A percentile compares a stretch with the other conserved stretches of the same genome.
Conservation (phyloP, 2,113 vertebrate species). For the Heteronetta atricapilla region DNA sequence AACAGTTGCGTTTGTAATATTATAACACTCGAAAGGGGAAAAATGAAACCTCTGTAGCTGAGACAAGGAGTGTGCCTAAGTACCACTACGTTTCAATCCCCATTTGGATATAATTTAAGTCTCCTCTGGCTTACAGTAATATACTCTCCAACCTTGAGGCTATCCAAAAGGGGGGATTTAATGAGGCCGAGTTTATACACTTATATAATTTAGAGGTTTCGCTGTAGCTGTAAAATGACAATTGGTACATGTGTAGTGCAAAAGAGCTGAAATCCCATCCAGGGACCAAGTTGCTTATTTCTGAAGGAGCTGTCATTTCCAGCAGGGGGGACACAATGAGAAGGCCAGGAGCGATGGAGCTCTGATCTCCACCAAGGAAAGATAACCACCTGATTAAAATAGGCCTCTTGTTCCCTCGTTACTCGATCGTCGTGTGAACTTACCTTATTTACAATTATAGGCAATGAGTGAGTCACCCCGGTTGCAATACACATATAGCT, state of each 20-base stretch:
- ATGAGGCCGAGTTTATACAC: slow-evolving; percentile 47
- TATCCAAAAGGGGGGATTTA: slow-evolving; percentile 5
- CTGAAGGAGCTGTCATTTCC: slow-evolving; percentile 86
- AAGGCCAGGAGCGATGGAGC: slow-evolving; percentile 78
- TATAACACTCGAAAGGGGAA: neutral
- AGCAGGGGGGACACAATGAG: slow-evolving; percentile 72
- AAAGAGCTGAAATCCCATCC: slow-evolving; percentile 87
- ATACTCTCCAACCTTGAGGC: slow-evolving; percentile 12
- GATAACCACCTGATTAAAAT: slow-evolving; percentile 92
- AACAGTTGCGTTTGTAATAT: slow-evolving; percentile 41
- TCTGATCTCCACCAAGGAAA: slow-evolving; percentile 89
- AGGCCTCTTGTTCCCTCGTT: slow-evolving; percentile 88
- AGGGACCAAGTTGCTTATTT: slow-evolving; percentile 76
- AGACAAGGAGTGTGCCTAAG: slow-evolving; percentile 35
- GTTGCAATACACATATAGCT: slow-evolving; percentile 38
- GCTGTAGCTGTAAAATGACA: slow-evolving; percentile 53
- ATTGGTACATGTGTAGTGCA: slow-evolving; percentile 69
- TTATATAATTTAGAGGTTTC: slow-evolving; percentile 60
- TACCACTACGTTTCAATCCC: slow-evolving; percentile 12
- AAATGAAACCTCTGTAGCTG: slow-evolving; percentile 43
- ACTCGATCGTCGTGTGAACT: slow-evolving; percentile 93
- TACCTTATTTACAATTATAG: slow-evolving; percentile 86
- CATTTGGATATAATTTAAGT: slow-evolving; percentile 47
- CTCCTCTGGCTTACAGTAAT: slow-evolving; percentile 23
- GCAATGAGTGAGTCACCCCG: slow-evolving; percentile 72